Evolutionary conservation across 2,888 invertebrate species (phyloP).

Genomic region (Chrysolina americana): DNA sequence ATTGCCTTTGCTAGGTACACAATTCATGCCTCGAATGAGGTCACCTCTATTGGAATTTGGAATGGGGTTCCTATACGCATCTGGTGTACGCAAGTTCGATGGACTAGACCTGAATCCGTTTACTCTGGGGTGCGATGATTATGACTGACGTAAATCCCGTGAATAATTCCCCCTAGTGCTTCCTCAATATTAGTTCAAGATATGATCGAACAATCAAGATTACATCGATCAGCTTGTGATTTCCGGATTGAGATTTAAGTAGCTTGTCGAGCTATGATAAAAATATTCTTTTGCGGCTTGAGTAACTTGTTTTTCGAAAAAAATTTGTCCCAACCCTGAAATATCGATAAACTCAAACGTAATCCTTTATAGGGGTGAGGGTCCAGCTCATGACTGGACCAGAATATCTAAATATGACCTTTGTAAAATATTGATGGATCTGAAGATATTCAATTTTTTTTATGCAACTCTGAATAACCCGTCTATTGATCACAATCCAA

Average conservation of each 20-base stretch:
- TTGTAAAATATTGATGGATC: no score
- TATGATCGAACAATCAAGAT: not conserved
- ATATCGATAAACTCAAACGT: no score
- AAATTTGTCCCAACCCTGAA: no score
- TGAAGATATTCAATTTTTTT: no score
- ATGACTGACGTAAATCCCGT: conserved; percentile 5
- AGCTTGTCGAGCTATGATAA: not conserved
- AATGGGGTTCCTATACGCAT: not conserved
- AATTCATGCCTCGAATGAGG: not conserved
- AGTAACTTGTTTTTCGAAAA: no score
- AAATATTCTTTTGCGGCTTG: no score
- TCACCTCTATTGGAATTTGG: not conserved
- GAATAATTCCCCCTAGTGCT: not conserved
- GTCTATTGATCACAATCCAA: no score
- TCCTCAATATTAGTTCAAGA: not conserved
- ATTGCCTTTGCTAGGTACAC: not conserved
- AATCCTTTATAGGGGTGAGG: no score
- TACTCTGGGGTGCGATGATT: not conserved
- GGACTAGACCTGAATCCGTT: conserved; percentile 2
- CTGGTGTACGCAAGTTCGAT: conserved; percentile 10
- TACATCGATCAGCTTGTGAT: not conserved
- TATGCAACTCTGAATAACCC: no score
- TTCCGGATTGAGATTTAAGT: not conserved
- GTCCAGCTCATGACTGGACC: no score
- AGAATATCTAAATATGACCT: no score